Base-by-base conservation (phyloP, 2,888 invertebrate genomes). In the Lasioglossum zephyrum region DNA sequence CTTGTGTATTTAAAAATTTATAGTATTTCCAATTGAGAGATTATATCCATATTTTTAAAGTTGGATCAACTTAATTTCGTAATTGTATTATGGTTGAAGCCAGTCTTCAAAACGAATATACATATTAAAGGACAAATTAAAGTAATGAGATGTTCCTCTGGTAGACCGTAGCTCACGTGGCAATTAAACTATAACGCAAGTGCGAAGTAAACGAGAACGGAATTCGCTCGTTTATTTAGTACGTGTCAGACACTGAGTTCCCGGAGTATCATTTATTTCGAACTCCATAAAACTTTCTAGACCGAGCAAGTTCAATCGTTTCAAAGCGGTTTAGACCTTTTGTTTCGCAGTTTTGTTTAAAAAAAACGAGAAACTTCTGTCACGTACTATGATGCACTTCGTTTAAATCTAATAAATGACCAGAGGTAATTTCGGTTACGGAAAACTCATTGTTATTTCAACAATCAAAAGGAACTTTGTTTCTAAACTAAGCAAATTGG, bases 231-330 rank as follows among this genome's bases (percentile, higher is more conserved):
- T 80, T 80, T 80, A 75, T 75, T 80, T 70, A 57, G 41, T 18
- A 53, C 69, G 49, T 49, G 80, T 80, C 80, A 31, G 69, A 69
- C 75, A 47, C 66, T 11, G 31, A 76, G 63, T 47, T 81, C 36
- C 16, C n/a, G 44, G 11, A 49, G 69, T 78, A 79, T 79, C 80
- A 80, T 80, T 80, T 80, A 82, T 80, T 82, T 72, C 70, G 26
- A 80, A 80, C 70, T 75, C 60, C 80, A 80, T 75, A 70, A 82
- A 81, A 81, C 76, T 81, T 83, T 73, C 26, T 22, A 53, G 73
- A 36, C 73, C n/a, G 69, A 22, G 39, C 39, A n/a, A 53, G 60
- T 81, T 76, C 81, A 83, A 83, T 83, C 75, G 53, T 69, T 75
- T 41, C 80, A 26, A 44, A 44, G 44, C 44, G 47, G 72, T 44